These are phyloP conservation scores for Centropus bengalensis DNA, from an alignment of 2,113 vertebrate species.

Conservation along the genomic window DNA sequence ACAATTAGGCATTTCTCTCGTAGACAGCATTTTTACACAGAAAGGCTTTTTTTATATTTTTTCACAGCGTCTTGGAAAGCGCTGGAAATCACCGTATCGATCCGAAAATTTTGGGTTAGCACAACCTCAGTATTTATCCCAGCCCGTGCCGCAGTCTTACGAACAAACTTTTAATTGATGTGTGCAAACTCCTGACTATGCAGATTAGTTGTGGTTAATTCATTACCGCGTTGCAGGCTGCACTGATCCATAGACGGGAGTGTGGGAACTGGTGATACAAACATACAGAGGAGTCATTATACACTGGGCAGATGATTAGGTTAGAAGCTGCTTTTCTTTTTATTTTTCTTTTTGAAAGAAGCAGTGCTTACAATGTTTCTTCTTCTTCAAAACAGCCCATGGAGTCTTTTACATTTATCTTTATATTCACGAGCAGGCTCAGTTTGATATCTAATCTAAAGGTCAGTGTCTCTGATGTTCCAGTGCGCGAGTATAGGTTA, in stretches of 20 bases:
- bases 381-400: background rate
- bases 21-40: background rate
- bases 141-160: background rate
- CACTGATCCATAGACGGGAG: background rate
- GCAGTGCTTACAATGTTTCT: background rate
- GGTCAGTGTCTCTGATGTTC: background rate
- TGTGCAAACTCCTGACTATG: background rate
- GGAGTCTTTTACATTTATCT: background rate
- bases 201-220: background rate
- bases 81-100: background rate
- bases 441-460: background rate
- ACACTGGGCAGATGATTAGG: background rate
- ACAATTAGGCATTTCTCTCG: background rate
- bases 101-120: accelerated
- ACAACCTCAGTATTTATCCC: background rate
- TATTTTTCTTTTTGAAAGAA: background rate
- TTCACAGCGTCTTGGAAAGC: background rate
- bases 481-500: background rate
- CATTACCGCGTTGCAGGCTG: background rate
- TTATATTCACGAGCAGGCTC: background rate
- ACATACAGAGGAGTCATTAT: background rate
- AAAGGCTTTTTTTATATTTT: background rate
- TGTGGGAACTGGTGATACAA: slow-evolving; percentile 6
- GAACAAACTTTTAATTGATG: background rate
- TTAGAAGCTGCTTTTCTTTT: background rate